Percentiles rank a stretch among this genome's conserved stretches.
Conservation (phyloP, 2,888 invertebrate genomes). For the Hartigia nigra region DNA sequence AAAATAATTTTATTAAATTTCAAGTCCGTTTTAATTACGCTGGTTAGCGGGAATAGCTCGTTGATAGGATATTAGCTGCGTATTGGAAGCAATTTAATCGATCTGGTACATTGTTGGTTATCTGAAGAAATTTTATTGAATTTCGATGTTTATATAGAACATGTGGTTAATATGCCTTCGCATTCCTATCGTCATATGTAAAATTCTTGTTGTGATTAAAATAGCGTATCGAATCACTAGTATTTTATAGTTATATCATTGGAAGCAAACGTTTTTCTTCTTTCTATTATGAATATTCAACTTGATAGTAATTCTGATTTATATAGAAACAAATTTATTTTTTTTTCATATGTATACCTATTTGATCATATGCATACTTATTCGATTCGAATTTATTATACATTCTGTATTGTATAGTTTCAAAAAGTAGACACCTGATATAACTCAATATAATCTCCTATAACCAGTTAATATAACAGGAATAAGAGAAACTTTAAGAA, state of each 20-base stretch:
- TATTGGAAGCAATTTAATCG: not conserved
- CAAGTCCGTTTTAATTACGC: not conserved
- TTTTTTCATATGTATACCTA: no score
- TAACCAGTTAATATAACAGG: not conserved
- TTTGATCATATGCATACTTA: no score
- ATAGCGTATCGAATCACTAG: not conserved
- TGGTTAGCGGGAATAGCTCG: not conserved
- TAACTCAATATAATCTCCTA: not conserved
- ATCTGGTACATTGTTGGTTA: not conserved
- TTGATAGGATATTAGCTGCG: not conserved
- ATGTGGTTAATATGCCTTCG: not conserved
- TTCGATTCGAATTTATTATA: not conserved
- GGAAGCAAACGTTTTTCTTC: not conserved
- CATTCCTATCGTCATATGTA: not conserved
- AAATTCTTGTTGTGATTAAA: not conserved
- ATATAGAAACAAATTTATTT: no score
- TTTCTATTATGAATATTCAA: not conserved
- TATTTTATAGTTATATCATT: not conserved
- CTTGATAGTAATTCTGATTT: not conserved
- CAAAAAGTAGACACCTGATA: not conserved
- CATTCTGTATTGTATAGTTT: not conserved
- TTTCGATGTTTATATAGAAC: not conserved
- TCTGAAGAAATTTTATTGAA: not conserved
- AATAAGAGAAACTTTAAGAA: not conserved
- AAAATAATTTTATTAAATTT: not conserved